A percentile compares a stretch with the other conserved stretches of the same genome.
phyloP scores from a whole-genome alignment of 2,113 vertebrate genomes.

The Salvator merianae region DNA sequence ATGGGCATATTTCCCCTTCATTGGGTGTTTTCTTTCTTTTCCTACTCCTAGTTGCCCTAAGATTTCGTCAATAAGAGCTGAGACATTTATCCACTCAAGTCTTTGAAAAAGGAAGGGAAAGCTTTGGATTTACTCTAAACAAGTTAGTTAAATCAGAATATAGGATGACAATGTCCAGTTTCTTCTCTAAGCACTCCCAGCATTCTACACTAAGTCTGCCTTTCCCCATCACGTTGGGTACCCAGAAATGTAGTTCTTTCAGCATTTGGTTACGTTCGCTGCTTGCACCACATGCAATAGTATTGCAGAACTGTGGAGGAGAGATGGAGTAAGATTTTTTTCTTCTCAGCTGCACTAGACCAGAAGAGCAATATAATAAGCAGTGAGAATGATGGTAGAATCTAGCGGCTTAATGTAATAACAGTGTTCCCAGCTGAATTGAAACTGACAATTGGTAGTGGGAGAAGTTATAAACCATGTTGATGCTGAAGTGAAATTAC shows the following conservation, averaged over 20 bases:
- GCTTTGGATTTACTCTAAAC: not conserved
- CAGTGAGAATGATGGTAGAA: too few relatives aligned
- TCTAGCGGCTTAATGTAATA: not conserved
- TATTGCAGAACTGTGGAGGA: not conserved
- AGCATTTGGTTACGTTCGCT: not conserved
- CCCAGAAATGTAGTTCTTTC: not conserved
- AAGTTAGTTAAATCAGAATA: not conserved
- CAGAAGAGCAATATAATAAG: not conserved
- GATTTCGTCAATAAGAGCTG: not conserved
- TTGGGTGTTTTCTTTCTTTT: too few relatives aligned
- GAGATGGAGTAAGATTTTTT: not conserved
- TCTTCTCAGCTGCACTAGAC: not conserved
- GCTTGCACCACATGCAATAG: not conserved
- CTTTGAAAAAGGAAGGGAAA: not conserved
- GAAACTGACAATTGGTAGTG: not conserved
- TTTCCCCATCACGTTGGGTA: not conserved
- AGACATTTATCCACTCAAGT: not conserved
- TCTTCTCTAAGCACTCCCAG: too few relatives aligned
- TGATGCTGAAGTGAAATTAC: not conserved
- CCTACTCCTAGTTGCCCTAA: not conserved
- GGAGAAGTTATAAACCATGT: not conserved
- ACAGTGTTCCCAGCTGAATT: not conserved
- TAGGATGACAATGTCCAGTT: not conserved
- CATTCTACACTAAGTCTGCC: not conserved
- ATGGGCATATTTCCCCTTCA: not conserved